Evolutionary conservation across 23 tunicate species (phyloP).

Genomic region (Styela clava): DNA sequence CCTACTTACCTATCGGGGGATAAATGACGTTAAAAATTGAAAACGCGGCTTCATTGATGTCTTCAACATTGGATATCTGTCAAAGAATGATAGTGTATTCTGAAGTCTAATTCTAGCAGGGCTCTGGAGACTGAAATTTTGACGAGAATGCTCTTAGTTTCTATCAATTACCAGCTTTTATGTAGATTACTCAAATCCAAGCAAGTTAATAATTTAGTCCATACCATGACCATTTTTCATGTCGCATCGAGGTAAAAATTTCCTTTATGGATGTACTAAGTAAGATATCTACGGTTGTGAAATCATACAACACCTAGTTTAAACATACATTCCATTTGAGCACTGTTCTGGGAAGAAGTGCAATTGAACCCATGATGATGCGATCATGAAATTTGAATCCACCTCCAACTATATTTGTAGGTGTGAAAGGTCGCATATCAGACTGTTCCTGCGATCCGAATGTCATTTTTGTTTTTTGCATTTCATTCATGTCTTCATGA

Average conservation of each 20-base stretch:
- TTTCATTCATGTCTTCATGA: conserved; percentile 36
- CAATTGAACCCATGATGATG: conserved; percentile 46
- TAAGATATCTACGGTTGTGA: neutral
- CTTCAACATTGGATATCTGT: conserved; percentile 12
- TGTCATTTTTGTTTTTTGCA: conserved; percentile 33
- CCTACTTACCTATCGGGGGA: conserved; percentile 65
- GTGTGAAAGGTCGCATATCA: conserved; percentile 9
- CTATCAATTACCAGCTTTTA: no score
- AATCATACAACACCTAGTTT: neutral
- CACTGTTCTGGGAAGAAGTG: conserved; percentile 48
- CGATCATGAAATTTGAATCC: conserved; percentile 45
- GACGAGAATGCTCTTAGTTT: no score
- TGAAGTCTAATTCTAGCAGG: no score
- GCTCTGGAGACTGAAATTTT: no score
- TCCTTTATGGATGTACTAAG: no score
- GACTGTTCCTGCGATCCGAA: conserved; percentile 35
- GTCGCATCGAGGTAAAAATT: no score
- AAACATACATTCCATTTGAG: conserved; percentile 76
- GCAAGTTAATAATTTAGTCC: no score
- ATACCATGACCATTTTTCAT: no score
- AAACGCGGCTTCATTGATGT: neutral
- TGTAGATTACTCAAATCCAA: no score
- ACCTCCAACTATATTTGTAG: conserved; percentile 39
- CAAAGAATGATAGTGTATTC: neutral
- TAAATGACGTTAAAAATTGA: conserved; percentile 27